Evolutionary conservation across 2,113 vertebrate species (phyloP), one percentile per base, ranked within the genome.

Genomic region (Panthera tigris): DNA sequence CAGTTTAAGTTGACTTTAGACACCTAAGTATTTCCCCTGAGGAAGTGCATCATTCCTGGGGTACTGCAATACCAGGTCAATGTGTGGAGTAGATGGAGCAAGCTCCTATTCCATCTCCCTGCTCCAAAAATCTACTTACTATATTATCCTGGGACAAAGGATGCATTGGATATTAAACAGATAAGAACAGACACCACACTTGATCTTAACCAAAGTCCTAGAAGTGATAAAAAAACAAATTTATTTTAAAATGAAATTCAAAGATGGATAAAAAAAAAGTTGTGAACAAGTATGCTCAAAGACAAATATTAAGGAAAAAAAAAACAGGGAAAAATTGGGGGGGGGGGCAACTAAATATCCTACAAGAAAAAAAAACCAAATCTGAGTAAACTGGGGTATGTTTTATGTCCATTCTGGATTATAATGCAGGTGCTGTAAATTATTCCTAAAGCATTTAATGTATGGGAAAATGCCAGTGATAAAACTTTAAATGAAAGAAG

Each of bases 281-380:
- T 80, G 10, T 45, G 33, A 68, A 80, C 48, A 91, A 80, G 27
- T 85, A 91, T 89, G 27, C 21, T 74, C 76, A 96, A 93, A 95
- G 63, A 41, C n/a, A 92, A 93, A 74, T 31, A 81, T 55, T 71
- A 27, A n/a, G 83, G 4, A 63, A 18, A 57, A 4, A 36, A 29
- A 21, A 74, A 31, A 23, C 8, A 57, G 41, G 5, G 52, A 52
- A 52, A 52, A 50, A 50, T 3, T 14, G 39, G 39, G 31, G 16
- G 7, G 19, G 23, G 3, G 11, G 27, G 65, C 73, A 86, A 92
- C 12, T 85, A 79, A 95, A 80, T 87, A 92, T 39, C 41, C 52
- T 61, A 73, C 33, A 87, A 87, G 33, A 69, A 90, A 45, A 91
- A 45, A 45, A 45, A 45, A 45, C 7, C 45, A 45, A 81, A 68